Evolutionary conservation across 2,113 vertebrate genomes (phyloP).

Genomic region (Lagopus muta): DNA sequence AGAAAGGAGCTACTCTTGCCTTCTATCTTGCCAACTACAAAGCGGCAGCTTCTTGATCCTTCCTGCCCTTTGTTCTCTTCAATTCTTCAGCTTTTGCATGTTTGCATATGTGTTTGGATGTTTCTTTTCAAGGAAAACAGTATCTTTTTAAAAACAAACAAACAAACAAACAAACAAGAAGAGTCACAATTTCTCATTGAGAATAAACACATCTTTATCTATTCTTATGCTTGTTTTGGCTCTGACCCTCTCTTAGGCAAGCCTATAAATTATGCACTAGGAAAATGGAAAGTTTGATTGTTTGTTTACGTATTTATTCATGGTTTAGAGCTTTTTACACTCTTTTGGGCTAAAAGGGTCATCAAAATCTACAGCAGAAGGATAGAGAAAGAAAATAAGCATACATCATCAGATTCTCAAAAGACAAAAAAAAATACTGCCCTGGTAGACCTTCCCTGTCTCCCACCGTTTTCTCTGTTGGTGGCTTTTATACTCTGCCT

Average conservation of each 20-base stretch:
- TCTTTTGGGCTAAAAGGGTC: neutral
- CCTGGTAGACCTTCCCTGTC: neutral
- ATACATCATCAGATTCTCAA: neutral
- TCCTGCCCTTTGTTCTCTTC: neutral
- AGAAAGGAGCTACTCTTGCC: neutral
- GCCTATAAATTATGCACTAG: neutral
- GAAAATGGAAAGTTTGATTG: neutral
- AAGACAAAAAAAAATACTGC: fast-evolving
- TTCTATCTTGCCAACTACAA: neutral
- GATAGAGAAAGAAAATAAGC: neutral
- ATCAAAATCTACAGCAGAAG: neutral
- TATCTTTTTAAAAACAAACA: neutral
- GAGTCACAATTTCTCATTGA: neutral
- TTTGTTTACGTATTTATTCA: neutral
- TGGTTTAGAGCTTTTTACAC: neutral
- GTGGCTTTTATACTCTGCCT: neutral
- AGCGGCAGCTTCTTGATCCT: neutral
- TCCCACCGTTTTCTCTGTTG: neutral
- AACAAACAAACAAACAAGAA: fast-evolving
- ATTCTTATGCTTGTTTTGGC: neutral
- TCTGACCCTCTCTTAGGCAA: neutral
- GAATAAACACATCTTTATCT: neutral
- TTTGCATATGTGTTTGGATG: neutral
- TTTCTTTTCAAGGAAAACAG: neutral
- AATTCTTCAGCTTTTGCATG: neutral